Base-by-base conservation (phyloP, 2,113 vertebrate species). In the Ardeotis arabs region DNA sequence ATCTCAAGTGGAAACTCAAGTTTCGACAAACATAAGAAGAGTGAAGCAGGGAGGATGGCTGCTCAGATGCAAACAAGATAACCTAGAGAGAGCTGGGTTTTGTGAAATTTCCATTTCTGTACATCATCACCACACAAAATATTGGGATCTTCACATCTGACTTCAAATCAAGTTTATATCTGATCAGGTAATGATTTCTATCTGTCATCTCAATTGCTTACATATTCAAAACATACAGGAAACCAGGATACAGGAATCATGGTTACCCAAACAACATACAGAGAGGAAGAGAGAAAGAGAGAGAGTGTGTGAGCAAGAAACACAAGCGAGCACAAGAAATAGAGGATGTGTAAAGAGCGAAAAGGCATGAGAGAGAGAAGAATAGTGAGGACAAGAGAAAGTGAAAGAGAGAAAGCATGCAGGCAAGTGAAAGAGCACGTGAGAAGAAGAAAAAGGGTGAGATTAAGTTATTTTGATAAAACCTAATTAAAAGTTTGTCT, bases 321-420 rank as follows among this genome's bases (percentile, higher is more conserved):
- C 37, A 45, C 17, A 44, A 47, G 14, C 0, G 1, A 82, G 31
- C 0, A 1, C 29, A 44, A 53, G 59, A 39, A 31, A 55, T 5
- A 70, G 27, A 12, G 5, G 16, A 9, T 5, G 2, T 18, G 58
- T 21, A 81, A 52, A n/a, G 45, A 52, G 4, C 0, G 2, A 27
- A 41, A 63, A 17, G 33, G 52, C 6, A 5, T 25, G 24, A 44
- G 39, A 18, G 3, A 53, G n/a, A 20, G 9, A 64, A 44, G 41
- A 44, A 44, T 15, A 6, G 41, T 44, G 39, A 44, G 55, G 15
- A 90, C 0, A 2, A 79, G 17, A 5, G 62, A 50, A 81, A 41
- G 27, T 7, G 15, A 73, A 58, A 56, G 35, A 14, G 16, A 24
- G 45, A 28, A 81, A 47, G 14, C 0, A 0, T 8, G 9, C 14